Evolutionary conservation across 2,888 invertebrate genomes (phyloP).

Genomic region (Spodoptera littoralis): DNA sequence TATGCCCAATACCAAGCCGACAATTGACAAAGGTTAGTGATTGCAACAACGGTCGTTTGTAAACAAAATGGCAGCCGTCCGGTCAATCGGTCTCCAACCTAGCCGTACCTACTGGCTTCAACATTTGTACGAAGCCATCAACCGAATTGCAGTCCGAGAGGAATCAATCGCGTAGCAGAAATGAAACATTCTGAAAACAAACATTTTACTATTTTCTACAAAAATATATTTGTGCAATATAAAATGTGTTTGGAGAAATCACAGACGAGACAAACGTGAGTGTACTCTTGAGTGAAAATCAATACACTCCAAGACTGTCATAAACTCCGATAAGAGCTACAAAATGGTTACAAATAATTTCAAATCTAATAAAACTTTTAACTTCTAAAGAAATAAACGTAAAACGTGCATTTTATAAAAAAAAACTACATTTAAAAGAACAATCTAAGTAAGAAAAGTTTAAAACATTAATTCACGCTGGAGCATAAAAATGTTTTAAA

Average conservation of each 20-base stretch:
- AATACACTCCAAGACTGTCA: constrained; percentile 34
- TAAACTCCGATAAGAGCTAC: constrained; percentile 23
- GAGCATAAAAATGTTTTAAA: constrained; percentile 20
- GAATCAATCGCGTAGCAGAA: constrained; percentile 34
- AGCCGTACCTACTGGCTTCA: constrained; percentile 9
- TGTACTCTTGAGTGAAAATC: constrained; percentile 37
- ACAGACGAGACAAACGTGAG: constrained; percentile 14
- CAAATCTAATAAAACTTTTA: constrained; percentile 5
- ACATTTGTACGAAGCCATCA: constrained; percentile 31
- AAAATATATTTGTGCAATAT: constrained; percentile 15
- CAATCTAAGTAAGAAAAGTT: constrained; percentile 8
- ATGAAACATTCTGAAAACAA: constrained; percentile 14
- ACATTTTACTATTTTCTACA: constrained; percentile 9
- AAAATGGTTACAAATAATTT: constrained; percentile 19
- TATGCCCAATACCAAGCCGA: background rate
- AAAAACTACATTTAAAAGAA: constrained; percentile 15
- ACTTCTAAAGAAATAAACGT: constrained; percentile 15
- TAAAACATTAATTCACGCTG: constrained; percentile 1
- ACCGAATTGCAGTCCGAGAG: constrained; percentile 15
- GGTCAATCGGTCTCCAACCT: constrained; percentile 26
- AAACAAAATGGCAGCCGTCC: constrained; percentile 12
- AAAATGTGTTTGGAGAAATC: constrained; percentile 17
- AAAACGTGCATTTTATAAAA: constrained; percentile 18
- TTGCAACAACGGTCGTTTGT: constrained; percentile 22
- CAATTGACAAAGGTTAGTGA: constrained; percentile 16